Percentiles rank a stretch among this genome's conserved stretches.
Conservation (phyloP, 2,888 invertebrate species). For the Leucophenga maculata region DNA sequence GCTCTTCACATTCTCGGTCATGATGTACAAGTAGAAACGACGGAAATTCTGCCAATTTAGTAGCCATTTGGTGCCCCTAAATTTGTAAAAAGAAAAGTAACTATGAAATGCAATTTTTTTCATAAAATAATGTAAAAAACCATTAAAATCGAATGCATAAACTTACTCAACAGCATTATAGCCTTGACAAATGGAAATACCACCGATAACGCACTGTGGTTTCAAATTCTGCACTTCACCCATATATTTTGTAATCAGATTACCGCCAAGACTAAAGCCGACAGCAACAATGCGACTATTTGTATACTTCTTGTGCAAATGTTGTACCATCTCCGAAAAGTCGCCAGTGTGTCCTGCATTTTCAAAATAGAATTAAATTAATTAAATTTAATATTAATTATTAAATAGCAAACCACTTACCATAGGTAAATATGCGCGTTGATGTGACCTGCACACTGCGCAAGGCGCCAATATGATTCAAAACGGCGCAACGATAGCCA, state of each 20-base stretch:
- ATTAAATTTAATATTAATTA: neutral
- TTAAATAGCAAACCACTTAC: constrained; percentile 74
- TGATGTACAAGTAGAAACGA: constrained; percentile 90
- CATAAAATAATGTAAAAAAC: neutral
- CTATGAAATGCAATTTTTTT: neutral
- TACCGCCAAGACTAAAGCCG: constrained; percentile 95
- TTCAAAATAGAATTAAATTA: too few species aligned
- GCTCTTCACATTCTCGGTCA: constrained; percentile 93
- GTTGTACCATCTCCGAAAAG: constrained; percentile 86
- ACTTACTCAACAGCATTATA: constrained; percentile 93
- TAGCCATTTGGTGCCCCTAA: constrained; percentile 84
- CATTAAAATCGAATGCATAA: neutral
- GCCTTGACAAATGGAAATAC: constrained; percentile 94
- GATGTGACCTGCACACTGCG: constrained; percentile 88
- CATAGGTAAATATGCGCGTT: constrained; percentile 92
- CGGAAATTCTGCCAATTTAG: constrained; percentile 92
- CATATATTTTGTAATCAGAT: constrained; percentile 92
- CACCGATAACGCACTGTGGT: constrained; percentile 84
- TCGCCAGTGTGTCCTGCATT: constrained; percentile 91
- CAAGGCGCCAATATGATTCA: constrained; percentile 94
- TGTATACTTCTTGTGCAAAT: constrained; percentile 82
- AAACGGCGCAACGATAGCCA: constrained; percentile 92
- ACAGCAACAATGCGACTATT: constrained; percentile 85
- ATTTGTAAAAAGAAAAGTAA: neutral
- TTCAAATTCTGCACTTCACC: constrained; percentile 81